A percentile compares a stretch with the other conserved stretches of the same genome.
phyloP scores from a whole-genome alignment of 2,113 vertebrate genomes.

The Campylomormyrus numenius region DNA sequence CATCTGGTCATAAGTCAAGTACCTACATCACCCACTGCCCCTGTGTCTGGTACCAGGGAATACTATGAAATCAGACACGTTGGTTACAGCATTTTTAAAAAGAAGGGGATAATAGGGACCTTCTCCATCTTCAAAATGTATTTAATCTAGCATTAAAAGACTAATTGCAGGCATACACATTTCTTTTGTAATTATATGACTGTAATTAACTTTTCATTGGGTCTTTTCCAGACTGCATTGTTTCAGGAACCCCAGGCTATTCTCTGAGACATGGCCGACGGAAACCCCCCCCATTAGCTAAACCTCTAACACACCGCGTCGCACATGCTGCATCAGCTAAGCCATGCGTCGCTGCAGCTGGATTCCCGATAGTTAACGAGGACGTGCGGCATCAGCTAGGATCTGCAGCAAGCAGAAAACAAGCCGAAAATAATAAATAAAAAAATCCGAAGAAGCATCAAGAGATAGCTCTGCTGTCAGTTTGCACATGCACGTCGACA shows the following conservation, averaged over 20 bases:
- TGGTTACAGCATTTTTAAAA: background rate
- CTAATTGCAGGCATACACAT: background rate
- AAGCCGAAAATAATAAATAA: background rate
- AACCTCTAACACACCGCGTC: background rate
- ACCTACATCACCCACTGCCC: background rate
- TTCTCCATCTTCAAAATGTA: background rate
- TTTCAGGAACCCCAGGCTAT: background rate
- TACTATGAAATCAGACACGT: background rate
- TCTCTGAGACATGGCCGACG: background rate
- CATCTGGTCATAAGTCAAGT: background rate
- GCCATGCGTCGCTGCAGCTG: background rate
- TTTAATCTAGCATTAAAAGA: background rate
- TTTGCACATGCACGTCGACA: background rate
- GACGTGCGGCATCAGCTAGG: background rate
- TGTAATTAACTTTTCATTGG: conserved; percentile 4
- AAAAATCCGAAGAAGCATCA: background rate
- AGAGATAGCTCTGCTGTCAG: background rate
- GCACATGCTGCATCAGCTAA: background rate
- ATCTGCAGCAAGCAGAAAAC: background rate
- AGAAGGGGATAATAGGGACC: background rate
- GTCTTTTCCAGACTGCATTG: background rate
- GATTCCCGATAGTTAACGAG: background rate
- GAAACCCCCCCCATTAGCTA: background rate
- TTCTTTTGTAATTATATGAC: background rate
- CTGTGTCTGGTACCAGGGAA: background rate